These are phyloP conservation scores for Lutraria rhynchaena DNA, from an alignment of 1,140 invertebrate species.

Conservation along the genomic window DNA sequence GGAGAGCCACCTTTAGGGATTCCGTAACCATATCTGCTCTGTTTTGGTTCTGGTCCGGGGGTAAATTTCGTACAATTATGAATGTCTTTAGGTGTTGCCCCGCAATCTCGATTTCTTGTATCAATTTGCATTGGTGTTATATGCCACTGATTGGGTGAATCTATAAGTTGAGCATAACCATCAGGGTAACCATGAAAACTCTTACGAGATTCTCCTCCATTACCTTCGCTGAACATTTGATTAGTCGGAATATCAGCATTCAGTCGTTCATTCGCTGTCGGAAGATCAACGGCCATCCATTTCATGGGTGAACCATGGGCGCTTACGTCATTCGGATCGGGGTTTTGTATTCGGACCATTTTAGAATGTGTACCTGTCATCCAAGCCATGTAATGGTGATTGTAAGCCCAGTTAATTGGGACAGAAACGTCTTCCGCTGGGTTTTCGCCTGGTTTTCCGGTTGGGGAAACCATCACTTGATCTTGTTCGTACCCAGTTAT, in stretches of 20 bases:
- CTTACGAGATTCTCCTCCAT: constrained; percentile 62
- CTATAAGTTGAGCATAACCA: constrained; percentile 61
- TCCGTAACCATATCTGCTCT: constrained; percentile 58
- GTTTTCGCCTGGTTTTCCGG: constrained; percentile 58
- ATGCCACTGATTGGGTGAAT: constrained; percentile 61
- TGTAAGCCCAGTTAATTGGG: constrained; percentile 64
- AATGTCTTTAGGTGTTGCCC: constrained; percentile 54
- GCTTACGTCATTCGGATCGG: constrained; percentile 61
- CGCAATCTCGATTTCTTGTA: constrained; percentile 60
- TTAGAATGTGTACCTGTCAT: constrained; percentile 61
- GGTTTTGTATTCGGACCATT: constrained; percentile 52
- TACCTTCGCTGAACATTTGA: constrained; percentile 63
- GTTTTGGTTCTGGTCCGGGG: constrained; percentile 56
- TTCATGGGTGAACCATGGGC: constrained; percentile 60
- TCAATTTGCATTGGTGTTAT: constrained; percentile 66
- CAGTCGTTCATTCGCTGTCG: constrained; percentile 20
- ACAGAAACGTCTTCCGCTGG: constrained; percentile 62
- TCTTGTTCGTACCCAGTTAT: constrained; percentile 63
- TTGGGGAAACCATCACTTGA: constrained; percentile 61
- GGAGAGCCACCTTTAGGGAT: constrained; percentile 50
- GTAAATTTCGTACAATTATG: constrained; percentile 50
- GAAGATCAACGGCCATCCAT: constrained; percentile 54
- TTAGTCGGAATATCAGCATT: constrained; percentile 53
- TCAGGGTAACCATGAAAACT: constrained; percentile 62
- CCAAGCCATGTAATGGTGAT: constrained; percentile 65